phyloP scores from a whole-genome alignment of 1,140 invertebrate species.

The Pollicipes pollicipes region DNA sequence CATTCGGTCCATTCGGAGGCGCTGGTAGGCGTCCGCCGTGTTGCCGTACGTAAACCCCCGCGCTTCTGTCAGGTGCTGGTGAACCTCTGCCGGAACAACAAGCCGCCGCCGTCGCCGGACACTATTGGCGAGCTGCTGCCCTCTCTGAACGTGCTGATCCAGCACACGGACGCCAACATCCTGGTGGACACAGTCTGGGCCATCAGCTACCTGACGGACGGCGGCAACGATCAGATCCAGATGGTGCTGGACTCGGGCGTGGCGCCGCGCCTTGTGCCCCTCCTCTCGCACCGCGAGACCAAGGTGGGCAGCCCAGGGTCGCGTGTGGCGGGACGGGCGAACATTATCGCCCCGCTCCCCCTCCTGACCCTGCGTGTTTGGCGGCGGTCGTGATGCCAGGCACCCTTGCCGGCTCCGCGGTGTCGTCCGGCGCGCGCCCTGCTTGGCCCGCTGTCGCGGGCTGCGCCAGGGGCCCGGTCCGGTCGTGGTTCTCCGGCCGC shows the following conservation, averaged over 20 bases:
- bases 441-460: too few species aligned
- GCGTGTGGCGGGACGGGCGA: not conserved
- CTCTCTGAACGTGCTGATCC: slow-evolving; percentile 79
- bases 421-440: too few species aligned
- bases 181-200: slow-evolving; percentile 99
- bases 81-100: slow-evolving; percentile 90
- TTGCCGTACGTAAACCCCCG: too few species aligned
- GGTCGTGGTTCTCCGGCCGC: too few species aligned
- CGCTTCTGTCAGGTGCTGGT: slow-evolving; percentile 58
- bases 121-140: slow-evolving; percentile 88
- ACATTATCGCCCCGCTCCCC: not conserved
- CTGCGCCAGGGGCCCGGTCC: too few species aligned
- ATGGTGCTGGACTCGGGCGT: slow-evolving; percentile 94
- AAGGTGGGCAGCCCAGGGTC: slow-evolving; percentile 42
- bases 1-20: too few species aligned
- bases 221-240: slow-evolving; percentile 96
- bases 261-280: slow-evolving; percentile 81
- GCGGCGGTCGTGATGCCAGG: too few species aligned
- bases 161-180: slow-evolving; percentile 92
- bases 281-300: slow-evolving; percentile 87
- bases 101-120: slow-evolving; percentile 64
- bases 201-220: slow-evolving; percentile 93
- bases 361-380: not conserved
- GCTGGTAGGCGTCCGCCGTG: too few species aligned
- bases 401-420: too few species aligned